Evolutionary conservation across 1,140 invertebrate species (phyloP).

Genomic region (Sipha flava): DNA sequence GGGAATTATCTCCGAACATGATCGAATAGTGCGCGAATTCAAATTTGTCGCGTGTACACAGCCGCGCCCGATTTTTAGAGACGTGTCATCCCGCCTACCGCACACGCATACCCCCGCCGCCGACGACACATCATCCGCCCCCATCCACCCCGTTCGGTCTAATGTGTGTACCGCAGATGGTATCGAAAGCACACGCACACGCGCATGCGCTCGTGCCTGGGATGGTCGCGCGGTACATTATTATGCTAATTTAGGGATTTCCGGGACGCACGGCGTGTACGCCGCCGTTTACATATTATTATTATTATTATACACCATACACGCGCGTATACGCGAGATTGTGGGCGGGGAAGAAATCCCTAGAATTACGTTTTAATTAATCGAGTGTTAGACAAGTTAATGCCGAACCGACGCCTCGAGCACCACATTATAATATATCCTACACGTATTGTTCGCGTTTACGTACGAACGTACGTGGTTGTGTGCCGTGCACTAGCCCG

Average conservation of each 20-base stretch:
- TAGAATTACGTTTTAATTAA: conserved; percentile 29
- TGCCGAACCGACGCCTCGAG: conserved; percentile 4
- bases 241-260: conserved; percentile 30
- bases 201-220: not conserved
- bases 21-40: conserved; percentile 12
- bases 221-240: conserved; percentile 11
- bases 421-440: not conserved
- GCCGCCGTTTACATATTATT: too few relatives aligned
- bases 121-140: too few relatives aligned
- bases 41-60: not conserved
- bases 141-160: too few relatives aligned
- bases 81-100: not conserved
- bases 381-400: conserved; percentile 32
- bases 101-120: not conserved
- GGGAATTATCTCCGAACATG: conserved; percentile 29
- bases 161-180: conserved; percentile 18
- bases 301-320: not conserved
- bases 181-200: not conserved
- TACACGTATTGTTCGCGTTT: not conserved
- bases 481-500: too few relatives aligned
- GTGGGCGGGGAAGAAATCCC: conserved; percentile 8
- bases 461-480: not conserved
- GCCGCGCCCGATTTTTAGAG: not conserved
- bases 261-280: not conserved
- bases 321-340: not conserved